Evolutionary conservation across 2,797 vertebrate species (phyloP).

Genomic region (Spinus olivaceus): DNA sequence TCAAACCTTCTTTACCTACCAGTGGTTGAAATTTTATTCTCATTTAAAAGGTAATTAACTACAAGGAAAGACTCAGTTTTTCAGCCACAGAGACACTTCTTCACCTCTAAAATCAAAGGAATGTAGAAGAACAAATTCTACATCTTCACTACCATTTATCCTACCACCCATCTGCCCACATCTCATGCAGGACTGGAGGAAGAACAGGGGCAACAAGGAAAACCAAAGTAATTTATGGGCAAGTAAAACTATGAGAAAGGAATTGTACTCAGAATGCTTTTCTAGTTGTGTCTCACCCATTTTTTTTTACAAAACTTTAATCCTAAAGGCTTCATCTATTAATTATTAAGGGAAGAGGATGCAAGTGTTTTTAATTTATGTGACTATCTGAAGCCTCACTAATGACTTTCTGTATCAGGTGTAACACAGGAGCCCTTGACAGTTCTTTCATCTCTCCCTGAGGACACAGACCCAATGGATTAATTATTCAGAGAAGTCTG

Average conservation of each 20-base stretch:
- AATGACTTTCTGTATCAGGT: slow-evolving; percentile 25
- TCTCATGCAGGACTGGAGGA: neutral
- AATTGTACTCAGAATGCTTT: neutral
- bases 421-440: neutral
- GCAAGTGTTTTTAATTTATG: slow-evolving; percentile 19
- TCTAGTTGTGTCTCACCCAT: accelerated
- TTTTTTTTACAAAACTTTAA: neutral
- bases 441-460: neutral
- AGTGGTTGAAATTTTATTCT: neutral
- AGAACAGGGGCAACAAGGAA: neutral
- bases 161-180: neutral
- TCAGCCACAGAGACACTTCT: neutral
- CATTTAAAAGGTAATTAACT: neutral
- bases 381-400: neutral
- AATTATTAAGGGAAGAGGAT: neutral
- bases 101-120: neutral
- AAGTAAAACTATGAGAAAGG: neutral
- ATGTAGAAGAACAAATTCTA: neutral
- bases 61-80: neutral
- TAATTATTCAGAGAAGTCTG: neutral
- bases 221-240: neutral
- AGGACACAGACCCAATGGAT: neutral
- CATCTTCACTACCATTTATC: neutral
- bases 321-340: neutral
- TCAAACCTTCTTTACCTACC: neutral